phyloP scores from a whole-genome alignment of 2,888 invertebrate species.

The Arenicola marina region DNA sequence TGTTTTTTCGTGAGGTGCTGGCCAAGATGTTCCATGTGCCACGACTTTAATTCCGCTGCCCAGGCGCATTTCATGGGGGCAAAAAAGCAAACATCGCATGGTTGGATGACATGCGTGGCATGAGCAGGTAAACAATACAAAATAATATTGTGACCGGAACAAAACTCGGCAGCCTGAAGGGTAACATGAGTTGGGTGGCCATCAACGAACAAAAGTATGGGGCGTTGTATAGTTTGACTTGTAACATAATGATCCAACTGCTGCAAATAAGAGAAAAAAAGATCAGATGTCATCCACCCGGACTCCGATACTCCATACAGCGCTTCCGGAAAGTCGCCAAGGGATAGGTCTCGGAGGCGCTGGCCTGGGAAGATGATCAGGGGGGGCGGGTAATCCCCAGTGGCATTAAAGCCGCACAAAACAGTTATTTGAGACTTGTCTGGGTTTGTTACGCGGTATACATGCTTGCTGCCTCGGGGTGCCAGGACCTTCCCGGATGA shows the following conservation, averaged over 20 bases:
- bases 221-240: not conserved
- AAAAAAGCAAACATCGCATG: not conserved
- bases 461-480: not conserved
- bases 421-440: not conserved
- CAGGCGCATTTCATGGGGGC: not conserved
- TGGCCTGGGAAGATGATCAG: not conserved
- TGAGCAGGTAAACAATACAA: not conserved
- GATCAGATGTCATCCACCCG: not conserved
- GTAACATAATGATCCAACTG: not conserved
- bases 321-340: not conserved
- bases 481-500: not conserved
- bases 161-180: not conserved
- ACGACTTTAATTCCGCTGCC: not conserved
- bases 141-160: not conserved
- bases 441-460: not conserved
- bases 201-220: constrained; percentile 1
- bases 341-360: not conserved
- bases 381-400: not conserved
- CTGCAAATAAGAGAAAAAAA: not conserved
- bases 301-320: not conserved
- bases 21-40: not conserved
- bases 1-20: not conserved
- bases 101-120: not conserved
- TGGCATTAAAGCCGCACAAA: not conserved
- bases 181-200: not conserved